phyloP scores from a whole-genome alignment of 2,113 vertebrate genomes.

The Phylloscopus whistleri region DNA sequence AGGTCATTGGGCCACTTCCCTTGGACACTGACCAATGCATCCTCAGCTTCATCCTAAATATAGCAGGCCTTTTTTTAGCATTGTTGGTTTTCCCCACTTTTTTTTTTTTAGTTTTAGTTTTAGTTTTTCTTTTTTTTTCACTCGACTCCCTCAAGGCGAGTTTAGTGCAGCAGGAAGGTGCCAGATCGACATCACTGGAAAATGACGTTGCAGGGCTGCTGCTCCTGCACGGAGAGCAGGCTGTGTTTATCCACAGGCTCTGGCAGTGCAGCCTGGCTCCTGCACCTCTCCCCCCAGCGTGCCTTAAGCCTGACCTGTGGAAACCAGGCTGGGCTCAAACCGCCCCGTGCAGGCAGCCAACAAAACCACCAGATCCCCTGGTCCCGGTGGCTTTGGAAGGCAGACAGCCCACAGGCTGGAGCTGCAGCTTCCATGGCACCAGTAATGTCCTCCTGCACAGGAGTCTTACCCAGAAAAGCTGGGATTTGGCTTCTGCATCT shows the following conservation, averaged over 20 bases:
- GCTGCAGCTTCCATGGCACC: neutral
- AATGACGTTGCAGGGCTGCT: conserved; percentile 48
- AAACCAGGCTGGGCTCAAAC: neutral
- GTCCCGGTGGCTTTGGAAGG: neutral
- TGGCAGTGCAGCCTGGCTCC: neutral
- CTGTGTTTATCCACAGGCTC: neutral
- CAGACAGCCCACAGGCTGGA: neutral
- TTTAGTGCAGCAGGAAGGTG: conserved; percentile 34
- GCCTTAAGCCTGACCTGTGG: conserved; percentile 1
- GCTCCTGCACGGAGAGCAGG: conserved; percentile 13
- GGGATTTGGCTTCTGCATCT: neutral
- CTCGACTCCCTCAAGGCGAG: neutral
- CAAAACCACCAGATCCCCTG: neutral
- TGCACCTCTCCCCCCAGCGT: neutral
- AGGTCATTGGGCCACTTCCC: conserved; percentile 73
- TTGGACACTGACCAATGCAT: conserved; percentile 61
- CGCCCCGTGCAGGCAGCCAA: neutral
- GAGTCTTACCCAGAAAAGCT: neutral
- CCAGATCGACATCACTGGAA: conserved; percentile 61
- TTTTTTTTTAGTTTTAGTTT: neutral
- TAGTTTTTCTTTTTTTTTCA: neutral
- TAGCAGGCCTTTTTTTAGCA: conserved; percentile 66
- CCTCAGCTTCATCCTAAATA: conserved; percentile 68
- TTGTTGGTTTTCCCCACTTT: conserved; percentile 42
- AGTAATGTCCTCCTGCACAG: neutral